Evolutionary conservation across 2,797 vertebrate genomes (phyloP).

Genomic region (Neopelma chrysocephalum): DNA sequence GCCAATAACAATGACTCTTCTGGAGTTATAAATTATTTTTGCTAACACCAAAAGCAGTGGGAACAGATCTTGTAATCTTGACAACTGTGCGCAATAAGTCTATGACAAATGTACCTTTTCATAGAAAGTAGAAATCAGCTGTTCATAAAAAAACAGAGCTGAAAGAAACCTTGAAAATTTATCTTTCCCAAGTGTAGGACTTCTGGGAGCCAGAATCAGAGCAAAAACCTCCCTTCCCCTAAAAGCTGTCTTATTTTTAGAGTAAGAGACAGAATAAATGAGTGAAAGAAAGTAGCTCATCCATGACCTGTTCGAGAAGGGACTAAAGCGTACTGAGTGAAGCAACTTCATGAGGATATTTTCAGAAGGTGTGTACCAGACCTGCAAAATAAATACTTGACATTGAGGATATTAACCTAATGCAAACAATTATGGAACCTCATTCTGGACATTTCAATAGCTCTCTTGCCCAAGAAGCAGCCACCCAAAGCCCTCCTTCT

Average conservation of each 20-base stretch:
- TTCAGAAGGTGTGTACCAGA: neutral
- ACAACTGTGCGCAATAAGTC: neutral
- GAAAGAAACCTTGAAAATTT: neutral
- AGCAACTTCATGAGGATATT: neutral
- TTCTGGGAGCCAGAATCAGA: neutral
- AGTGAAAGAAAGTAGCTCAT: neutral
- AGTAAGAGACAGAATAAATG: neutral
- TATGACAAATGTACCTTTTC: conserved; percentile 16
- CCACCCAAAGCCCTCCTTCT: neutral
- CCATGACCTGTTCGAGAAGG: neutral
- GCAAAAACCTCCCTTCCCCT: neutral
- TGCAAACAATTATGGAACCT: neutral
- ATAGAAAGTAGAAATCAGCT: neutral
- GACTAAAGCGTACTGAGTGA: neutral
- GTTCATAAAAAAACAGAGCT: neutral
- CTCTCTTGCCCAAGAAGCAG: neutral
- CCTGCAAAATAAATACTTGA: neutral
- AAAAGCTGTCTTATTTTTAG: neutral
- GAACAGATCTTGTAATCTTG: conserved; percentile 24
- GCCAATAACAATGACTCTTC: neutral
- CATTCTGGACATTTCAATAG: neutral
- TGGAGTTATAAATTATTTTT: neutral
- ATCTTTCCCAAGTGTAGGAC: neutral
- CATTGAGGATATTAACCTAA: neutral
- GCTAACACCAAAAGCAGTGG: neutral